These are phyloP conservation scores for Xenops minutus DNA, from an alignment of 2,797 vertebrate genomes.

Conservation along the genomic window DNA sequence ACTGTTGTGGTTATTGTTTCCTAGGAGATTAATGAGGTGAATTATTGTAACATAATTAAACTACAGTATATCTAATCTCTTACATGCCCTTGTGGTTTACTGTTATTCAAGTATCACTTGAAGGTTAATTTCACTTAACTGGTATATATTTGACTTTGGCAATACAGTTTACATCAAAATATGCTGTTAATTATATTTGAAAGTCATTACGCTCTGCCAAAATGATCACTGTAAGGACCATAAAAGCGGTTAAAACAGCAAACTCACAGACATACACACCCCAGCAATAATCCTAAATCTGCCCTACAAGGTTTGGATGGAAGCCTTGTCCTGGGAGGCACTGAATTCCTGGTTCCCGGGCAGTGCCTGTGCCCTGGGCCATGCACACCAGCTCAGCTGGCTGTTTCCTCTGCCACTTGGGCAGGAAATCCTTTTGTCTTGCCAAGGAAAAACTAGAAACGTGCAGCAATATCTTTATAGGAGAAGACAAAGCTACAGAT, in stretches of 20 bases:
- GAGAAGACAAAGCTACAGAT: not conserved
- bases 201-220: slow-evolving; percentile 67
- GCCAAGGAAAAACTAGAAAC: not conserved
- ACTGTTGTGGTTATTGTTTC: slow-evolving; percentile 80
- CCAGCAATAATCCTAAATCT: not conserved
- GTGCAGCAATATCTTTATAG: not conserved
- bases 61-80: slow-evolving; percentile 76
- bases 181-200: slow-evolving; percentile 75
- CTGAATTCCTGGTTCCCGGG: not conserved
- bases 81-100: slow-evolving; percentile 71
- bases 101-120: slow-evolving; percentile 72
- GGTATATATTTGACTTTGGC: slow-evolving; percentile 73
- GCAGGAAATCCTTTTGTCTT: not conserved
- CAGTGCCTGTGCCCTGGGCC: not conserved
- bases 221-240: slow-evolving; percentile 5
- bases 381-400: not conserved
- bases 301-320: not conserved
- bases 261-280: not conserved
- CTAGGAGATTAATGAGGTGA: slow-evolving; percentile 82
- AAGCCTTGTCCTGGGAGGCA: not conserved
- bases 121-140: slow-evolving; percentile 80
- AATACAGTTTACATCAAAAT: slow-evolving; percentile 71
- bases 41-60: slow-evolving; percentile 80
- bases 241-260: not conserved
- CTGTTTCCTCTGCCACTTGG: not conserved